Evolutionary conservation across 2,113 vertebrate genomes (phyloP), one percentile per base, ranked within the genome.

Genomic region (Dromiciops gliroides): DNA sequence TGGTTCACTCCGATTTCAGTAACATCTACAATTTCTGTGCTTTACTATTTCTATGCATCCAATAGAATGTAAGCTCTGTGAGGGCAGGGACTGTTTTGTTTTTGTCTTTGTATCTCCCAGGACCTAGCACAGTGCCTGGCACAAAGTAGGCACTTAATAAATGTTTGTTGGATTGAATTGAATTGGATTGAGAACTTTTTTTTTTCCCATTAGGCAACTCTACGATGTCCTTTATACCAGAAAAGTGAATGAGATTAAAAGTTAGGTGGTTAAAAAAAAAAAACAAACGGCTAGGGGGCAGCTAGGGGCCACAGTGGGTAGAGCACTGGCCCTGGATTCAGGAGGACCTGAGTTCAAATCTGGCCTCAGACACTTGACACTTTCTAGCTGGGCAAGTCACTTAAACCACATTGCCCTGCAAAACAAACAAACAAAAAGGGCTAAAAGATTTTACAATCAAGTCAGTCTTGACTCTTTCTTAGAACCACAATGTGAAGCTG

Each of bases 151-250:
- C 67, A 83, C 67, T 83, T 83, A 83, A 83, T 83, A 83, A 83
- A 83, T 44, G 67, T 44, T 83, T 83, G 67, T 83, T 83, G 67
- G n/a, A 83, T 83, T 44, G 67, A 83, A 83, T 23, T 83, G 6
- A 83, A 67, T 67, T 67, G 56, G 37, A 83, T 83, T 0, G 19
- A 44, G 67, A 83, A 37, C 19, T 83, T 83, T 83, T 67, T 88
- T 88, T 56, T 92, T 95, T 49, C 91, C 92, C 48, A 75, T 56
- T 56, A 90, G 49, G 56, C 88, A 91, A 48, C 90, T 89, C 67
- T 51, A 90, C 94, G 89, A 97, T 37, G 56, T 37, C 89, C 8
- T 11, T 89, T 94, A 37, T 52, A n/a, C 92, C 91, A 95, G 89
- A 91, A 96, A 93, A 93, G 51, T 60, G 52, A 96, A 67, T 48